phyloP scores from a whole-genome alignment of 2,113 vertebrate genomes.

The Mesoclemmys tuberculata region DNA sequence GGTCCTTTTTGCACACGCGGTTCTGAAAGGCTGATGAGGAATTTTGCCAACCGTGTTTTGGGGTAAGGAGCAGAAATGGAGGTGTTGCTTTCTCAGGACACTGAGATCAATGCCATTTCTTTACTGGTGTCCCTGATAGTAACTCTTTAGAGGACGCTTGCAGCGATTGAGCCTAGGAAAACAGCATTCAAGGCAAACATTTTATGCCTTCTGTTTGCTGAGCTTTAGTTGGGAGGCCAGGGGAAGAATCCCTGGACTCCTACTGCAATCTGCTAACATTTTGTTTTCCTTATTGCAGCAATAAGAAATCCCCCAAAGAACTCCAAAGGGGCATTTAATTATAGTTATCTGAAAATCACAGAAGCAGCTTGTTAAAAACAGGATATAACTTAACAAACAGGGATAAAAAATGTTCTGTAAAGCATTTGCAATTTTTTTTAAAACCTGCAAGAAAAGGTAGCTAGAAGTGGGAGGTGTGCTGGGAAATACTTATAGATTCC shows the following conservation, averaged over 20 bases:
- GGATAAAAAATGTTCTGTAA: neutral
- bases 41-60: neutral
- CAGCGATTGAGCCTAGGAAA: neutral
- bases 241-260: neutral
- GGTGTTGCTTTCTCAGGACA: neutral
- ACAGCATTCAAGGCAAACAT: neutral
- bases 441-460: neutral
- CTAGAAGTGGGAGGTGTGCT: accelerated
- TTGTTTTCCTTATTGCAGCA: neutral
- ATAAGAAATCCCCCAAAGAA: neutral
- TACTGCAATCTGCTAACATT: neutral
- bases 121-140: neutral
- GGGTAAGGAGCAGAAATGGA: accelerated
- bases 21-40: neutral
- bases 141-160: neutral
- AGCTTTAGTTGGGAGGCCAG: neutral
- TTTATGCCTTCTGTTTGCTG: neutral
- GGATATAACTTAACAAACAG: neutral
- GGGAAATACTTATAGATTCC: neutral
- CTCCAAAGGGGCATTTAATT: neutral
- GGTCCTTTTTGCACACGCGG: neutral
- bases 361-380: neutral
- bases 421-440: neutral
- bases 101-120: neutral
- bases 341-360: neutral